These are phyloP conservation scores for Saguinus midas DNA, from an alignment of 2,113 vertebrate genomes.

Conservation along the genomic window DNA sequence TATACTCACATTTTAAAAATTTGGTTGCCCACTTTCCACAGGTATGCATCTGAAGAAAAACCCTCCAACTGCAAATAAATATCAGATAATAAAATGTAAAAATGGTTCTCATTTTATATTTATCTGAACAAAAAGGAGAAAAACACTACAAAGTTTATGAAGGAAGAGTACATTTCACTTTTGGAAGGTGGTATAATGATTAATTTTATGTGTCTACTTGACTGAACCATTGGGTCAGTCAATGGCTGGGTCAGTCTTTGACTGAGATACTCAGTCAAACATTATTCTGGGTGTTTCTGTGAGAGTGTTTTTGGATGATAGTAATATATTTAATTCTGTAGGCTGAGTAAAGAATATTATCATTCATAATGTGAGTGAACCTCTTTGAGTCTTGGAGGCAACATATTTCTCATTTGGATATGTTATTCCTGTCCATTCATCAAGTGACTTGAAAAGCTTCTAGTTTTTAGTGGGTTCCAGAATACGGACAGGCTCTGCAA, in stretches of 20 bases:
- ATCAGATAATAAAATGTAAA: background rate
- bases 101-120: background rate
- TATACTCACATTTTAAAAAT: constrained; percentile 1
- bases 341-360: background rate
- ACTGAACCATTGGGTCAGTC: too few species aligned
- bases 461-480: background rate
- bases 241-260: too few species aligned
- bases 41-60: background rate
- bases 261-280: background rate
- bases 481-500: background rate
- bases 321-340: background rate
- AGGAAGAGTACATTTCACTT: background rate
- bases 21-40: background rate
- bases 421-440: background rate
- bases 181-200: background rate
- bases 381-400: background rate
- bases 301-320: too few species aligned
- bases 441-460: background rate
- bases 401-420: background rate
- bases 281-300: background rate
- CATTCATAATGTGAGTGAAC: too few species aligned
- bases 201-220: background rate
- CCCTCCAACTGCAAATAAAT: background rate
- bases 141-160: background rate
- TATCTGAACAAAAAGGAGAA: background rate